Base-by-base conservation (phyloP, 2,113 vertebrate genomes). In the Proterorhinus semilunaris region DNA sequence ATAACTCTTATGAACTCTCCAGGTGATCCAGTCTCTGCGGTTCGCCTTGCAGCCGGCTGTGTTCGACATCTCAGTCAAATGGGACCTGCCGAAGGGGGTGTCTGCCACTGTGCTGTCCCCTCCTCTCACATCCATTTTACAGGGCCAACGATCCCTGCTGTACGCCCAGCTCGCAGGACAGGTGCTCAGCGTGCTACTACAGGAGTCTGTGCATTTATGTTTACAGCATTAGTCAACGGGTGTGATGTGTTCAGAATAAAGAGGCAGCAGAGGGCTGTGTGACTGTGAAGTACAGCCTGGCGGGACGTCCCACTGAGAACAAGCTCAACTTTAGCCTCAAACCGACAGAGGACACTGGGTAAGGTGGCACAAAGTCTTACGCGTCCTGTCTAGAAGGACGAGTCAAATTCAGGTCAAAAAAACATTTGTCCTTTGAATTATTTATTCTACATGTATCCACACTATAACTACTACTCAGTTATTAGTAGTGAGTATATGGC, bases 11-110 rank as follows among this genome's bases (percentile, higher is more conserved):
- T 47, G 4, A 47, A 47, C 46, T 47, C 46, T 47, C 46, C 68
- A 90, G 89, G 87, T 83, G 79, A 89, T 89, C 80, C 87, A 92
- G 87, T 92, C 89, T 0, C 85, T 92, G 69, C 62, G 66, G 36
- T 91, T 86, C 77, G 86, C 89, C 65, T 68, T 92, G 48, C 89
- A 91, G 69, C 89, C 90, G 7, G 76, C 77, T 7, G 89, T 91
- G 76, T 65, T 12, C 27, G 80, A 89, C 72, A 76, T 92, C 50
- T 79, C 84, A 12, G 82, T 91, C 55, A 75, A 66, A 0, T 93
- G 91, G 91, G 72, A 80, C 45, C 68, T 92, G 47, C 90, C 90
- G 49, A 71, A 83, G n/a, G 82, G 73, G 10, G 65, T 91, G 49
- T 84, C 87, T 12, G 84, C 78, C 65, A 84, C 70, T 17, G 72